phyloP scores from a whole-genome alignment of 2,797 vertebrate genomes.

The Brachymystax lenok region DNA sequence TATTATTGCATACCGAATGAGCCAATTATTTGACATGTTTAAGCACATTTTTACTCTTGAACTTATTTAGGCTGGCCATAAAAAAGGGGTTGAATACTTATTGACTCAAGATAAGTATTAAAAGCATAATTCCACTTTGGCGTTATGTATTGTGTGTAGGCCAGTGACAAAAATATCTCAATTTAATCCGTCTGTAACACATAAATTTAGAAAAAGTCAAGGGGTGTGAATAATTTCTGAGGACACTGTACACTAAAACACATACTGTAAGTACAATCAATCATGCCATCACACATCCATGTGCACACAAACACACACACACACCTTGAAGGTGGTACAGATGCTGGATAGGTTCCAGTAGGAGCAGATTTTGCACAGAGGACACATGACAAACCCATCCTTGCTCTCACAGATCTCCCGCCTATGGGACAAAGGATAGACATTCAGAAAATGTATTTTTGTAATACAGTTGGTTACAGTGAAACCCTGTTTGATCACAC shows the following conservation, averaged over 20 bases:
- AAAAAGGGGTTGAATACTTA: no score
- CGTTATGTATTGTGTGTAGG: no score
- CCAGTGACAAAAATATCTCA: no score
- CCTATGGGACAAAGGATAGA: slow-evolving; percentile 47
- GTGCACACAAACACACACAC: background rate
- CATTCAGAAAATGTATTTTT: background rate
- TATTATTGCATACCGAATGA: no score
- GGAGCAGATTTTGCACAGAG: slow-evolving; percentile 77
- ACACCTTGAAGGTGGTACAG: slow-evolving; percentile 78
- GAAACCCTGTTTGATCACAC: slow-evolving; percentile 4
- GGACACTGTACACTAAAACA: background rate
- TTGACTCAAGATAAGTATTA: no score
- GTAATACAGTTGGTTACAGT: background rate
- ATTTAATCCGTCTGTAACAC: no score
- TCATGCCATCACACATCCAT: background rate
- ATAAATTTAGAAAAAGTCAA: no score
- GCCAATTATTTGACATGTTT: no score
- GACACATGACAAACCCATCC: slow-evolving; percentile 74
- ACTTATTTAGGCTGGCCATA: no score
- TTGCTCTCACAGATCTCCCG: slow-evolving; percentile 71
- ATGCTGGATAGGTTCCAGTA: slow-evolving; percentile 79
- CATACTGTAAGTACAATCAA: background rate
- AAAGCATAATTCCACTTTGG: no score
- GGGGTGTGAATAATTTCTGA: no score
- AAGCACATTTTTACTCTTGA: no score